Evolutionary conservation across 1,140 invertebrate genomes (phyloP).

Genomic region (Notospermus geniculatus): DNA sequence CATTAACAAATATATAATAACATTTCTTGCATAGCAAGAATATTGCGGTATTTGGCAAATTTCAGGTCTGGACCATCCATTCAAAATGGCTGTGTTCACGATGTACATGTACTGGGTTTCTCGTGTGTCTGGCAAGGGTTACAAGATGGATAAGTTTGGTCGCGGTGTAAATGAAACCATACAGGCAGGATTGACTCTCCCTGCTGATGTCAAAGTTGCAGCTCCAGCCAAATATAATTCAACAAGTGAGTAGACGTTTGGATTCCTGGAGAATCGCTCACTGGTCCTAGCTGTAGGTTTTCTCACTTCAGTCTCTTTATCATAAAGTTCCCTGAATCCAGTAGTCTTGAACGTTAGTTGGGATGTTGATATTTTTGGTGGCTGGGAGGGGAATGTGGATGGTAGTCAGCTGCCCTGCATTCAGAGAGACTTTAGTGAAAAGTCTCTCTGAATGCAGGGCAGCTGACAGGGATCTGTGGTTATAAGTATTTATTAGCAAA

Average conservation of each 20-base stretch:
- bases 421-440: no score
- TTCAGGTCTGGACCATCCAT: constrained; percentile 71
- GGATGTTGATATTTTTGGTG: no score
- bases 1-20: background rate
- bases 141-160: constrained; percentile 92
- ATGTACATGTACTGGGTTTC: constrained; percentile 85
- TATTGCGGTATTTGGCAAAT: constrained; percentile 51
- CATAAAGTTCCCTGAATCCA: no score
- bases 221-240: constrained; percentile 36
- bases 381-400: no score
- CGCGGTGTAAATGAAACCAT: constrained; percentile 81
- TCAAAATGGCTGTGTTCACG: constrained; percentile 90
- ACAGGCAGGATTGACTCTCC: constrained; percentile 74
- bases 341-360: no score
- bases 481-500: no score
- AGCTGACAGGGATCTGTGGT: no score
- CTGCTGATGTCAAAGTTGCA: constrained; percentile 74
- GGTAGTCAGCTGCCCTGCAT: no score
- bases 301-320: no score
- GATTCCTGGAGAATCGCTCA: no score
- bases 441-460: no score
- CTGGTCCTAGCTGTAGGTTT: no score
- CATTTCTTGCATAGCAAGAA: constrained; percentile 12
- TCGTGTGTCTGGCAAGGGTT: constrained; percentile 76
- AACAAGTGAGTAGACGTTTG: constrained; percentile 35